These are phyloP conservation scores for Parnassius orleans DNA, from an alignment of 2,888 invertebrate species.

Conservation along the genomic window DNA sequence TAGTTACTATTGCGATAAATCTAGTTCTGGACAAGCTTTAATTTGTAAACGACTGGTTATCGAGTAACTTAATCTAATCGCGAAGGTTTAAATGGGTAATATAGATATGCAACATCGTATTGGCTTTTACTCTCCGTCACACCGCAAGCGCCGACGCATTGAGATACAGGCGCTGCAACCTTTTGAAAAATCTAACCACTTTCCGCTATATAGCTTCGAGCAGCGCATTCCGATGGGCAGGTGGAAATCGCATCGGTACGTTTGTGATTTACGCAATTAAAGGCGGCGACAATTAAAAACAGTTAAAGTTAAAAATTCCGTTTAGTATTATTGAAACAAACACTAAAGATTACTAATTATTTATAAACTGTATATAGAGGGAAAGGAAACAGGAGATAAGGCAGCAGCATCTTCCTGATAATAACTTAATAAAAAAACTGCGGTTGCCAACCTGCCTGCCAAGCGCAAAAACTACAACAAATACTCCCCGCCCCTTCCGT, in stretches of 20 bases:
- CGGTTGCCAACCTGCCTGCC: too few relatives aligned
- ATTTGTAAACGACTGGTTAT: constrained; percentile 19
- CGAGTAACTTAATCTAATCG: constrained; percentile 19
- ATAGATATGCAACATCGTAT: constrained; percentile 18
- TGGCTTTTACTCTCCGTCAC: constrained; percentile 27
- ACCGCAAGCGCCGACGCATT: constrained; percentile 20
- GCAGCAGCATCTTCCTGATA: too few relatives aligned
- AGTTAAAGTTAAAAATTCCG: too few relatives aligned
- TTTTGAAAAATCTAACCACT: constrained; percentile 67
- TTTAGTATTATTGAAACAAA: too few relatives aligned
- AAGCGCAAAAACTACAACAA: too few relatives aligned
- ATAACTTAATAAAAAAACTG: too few relatives aligned
- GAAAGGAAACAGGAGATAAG: too few relatives aligned
- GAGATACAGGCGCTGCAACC: constrained; percentile 30
- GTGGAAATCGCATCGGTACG: constrained; percentile 59
- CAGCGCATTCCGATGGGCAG: constrained; percentile 56
- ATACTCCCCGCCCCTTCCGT: too few relatives aligned
- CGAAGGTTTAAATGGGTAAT: constrained; percentile 21
- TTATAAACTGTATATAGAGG: too few relatives aligned
- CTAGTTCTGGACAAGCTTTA: constrained; percentile 18
- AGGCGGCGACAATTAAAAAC: too few relatives aligned
- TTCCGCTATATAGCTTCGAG: constrained; percentile 53
- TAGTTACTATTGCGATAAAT: constrained; percentile 17
- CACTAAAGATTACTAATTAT: too few relatives aligned
- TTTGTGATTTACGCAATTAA: constrained; percentile 38